Conservation (phyloP, 2,797 vertebrate genomes). For the Centropyge bicolor region DNA sequence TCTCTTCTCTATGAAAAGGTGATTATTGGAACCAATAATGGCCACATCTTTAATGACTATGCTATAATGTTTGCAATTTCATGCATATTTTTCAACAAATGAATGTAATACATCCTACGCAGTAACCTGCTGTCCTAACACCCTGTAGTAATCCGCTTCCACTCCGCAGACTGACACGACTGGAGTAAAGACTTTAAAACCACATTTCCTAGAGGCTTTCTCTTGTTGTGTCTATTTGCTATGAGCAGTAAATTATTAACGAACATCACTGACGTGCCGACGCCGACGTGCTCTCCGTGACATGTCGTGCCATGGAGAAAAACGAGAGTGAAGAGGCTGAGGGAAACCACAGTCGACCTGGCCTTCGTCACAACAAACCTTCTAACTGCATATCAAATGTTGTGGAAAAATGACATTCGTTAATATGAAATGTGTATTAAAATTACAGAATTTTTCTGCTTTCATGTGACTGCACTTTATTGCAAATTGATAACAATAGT, state of each 20-base stretch:
- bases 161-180: background rate
- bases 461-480: background rate
- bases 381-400: background rate
- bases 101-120: background rate
- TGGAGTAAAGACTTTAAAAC: conserved; percentile 8
- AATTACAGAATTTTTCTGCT: background rate
- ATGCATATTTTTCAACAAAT: background rate
- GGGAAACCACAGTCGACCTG: conserved; percentile 5
- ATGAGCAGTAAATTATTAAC: conserved; percentile 41
- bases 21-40: background rate
- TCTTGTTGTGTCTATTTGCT: conserved; percentile 11
- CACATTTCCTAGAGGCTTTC: background rate
- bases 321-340: background rate
- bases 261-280: conserved; percentile 20
- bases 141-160: background rate
- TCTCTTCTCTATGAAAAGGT: background rate
- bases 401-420: background rate
- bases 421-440: background rate
- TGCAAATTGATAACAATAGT: background rate
- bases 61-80: background rate
- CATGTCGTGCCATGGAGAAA: conserved; percentile 18
- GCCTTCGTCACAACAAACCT: conserved; percentile 10
- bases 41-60: background rate
- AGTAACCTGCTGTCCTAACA: conserved; percentile 7
- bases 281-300: conserved; percentile 26